Conservation (phyloP, 2,113 vertebrate genomes). For the Neodon shergylaensis region DNA sequence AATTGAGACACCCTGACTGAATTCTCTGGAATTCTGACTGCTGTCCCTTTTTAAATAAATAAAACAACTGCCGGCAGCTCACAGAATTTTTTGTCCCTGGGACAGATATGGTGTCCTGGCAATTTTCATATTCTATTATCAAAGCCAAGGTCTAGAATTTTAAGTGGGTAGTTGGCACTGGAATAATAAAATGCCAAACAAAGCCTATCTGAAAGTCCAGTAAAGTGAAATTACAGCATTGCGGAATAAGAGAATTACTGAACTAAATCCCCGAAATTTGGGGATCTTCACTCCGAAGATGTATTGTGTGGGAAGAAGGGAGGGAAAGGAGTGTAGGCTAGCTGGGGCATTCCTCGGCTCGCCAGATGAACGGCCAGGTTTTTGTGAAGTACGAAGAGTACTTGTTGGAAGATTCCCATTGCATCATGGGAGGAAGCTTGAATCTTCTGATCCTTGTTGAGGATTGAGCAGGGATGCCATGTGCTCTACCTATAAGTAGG, state of each 20-base stretch:
- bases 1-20: conserved; percentile 70
- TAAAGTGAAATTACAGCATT: conserved; percentile 77
- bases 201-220: conserved; percentile 76
- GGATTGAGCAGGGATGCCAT: neutral
- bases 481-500: neutral
- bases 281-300: conserved; percentile 69
- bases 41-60: conserved; percentile 76
- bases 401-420: neutral
- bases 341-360: conserved; percentile 61
- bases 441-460: neutral
- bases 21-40: conserved; percentile 69
- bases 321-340: conserved; percentile 51
- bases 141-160: conserved; percentile 75
- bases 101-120: conserved; percentile 69
- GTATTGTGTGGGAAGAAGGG: conserved; percentile 61
- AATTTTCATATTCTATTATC: conserved; percentile 77
- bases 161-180: conserved; percentile 76
- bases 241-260: conserved; percentile 70
- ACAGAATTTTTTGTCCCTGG: conserved; percentile 64
- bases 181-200: conserved; percentile 77
- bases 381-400: conserved; percentile 10
- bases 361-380: conserved; percentile 33
- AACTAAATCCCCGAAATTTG: conserved; percentile 68
- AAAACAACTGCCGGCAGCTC: conserved; percentile 63
- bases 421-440: neutral